Evolutionary conservation across 35 echinoderm and acorn worm species (phyloP), one percentile per base, ranked within the genome.

Genomic region (Amphiura filiformis): DNA sequence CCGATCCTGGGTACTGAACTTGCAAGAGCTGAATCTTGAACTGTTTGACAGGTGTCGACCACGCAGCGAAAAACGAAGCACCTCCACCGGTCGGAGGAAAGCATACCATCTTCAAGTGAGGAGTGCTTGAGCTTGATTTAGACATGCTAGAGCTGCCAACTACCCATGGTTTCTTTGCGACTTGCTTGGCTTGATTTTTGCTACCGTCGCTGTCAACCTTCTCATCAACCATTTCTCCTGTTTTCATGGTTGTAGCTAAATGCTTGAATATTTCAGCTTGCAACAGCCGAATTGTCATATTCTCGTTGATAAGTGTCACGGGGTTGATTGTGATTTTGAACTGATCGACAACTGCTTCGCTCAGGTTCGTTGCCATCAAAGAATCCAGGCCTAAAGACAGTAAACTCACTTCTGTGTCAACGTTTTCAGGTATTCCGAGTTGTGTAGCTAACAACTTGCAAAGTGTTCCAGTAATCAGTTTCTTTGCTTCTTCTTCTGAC

Each of bases 1-100:
- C 87, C 87, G 79, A 89, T 35, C 87, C 87, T 32, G 87, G 87
- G 0, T 82, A 38, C 38, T 89, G 78, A 17, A 81, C 56, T 79
- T 82, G 75, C 33, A 89, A 64, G 37, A 82, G 31, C 23, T 89
- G 79, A 1, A 89, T 37, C 0, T 41, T 65, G 47, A 44, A 52
- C 34, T 76, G 23, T 37, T 26, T 36, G 34, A 82, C 20, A 22
- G 64, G 35, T 32, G 47, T 28, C 28, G 36, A 37, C 87, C 87
- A 89, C 30, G 38, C n/a, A 1, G 32, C 9, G 61, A 47, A 89
- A 31, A 81, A 39, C 3, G 87, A 89, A 38, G 61, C 32, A 32
- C 87, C 87, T 65, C 32, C 87, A 36, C 87, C 87, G 56, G 33
- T 56, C 22, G 87, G 33, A 23, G 87, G 79, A 42, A 81, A 81